Evolutionary conservation across 2,797 vertebrate genomes (phyloP).

Genomic region (Aselliscus stoliczkanus): DNA sequence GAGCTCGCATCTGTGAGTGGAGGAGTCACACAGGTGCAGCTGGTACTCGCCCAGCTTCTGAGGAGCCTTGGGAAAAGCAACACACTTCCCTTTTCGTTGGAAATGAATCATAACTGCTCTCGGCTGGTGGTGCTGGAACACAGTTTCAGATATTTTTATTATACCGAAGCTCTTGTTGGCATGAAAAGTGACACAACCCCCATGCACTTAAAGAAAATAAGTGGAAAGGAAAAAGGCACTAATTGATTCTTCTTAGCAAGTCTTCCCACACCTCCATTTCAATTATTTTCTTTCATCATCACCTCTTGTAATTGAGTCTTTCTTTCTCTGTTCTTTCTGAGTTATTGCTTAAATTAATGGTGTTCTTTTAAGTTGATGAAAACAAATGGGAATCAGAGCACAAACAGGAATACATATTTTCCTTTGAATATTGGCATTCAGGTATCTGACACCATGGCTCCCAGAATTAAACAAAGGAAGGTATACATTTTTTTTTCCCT

Average conservation of each 20-base stretch:
- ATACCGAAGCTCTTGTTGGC: slow-evolving; percentile 25
- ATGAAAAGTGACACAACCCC: not conserved
- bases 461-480: not conserved
- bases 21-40: slow-evolving; percentile 26
- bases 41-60: not conserved
- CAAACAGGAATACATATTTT: not conserved
- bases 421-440: not conserved
- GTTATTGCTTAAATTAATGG: slow-evolving; percentile 6
- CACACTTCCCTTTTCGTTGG: not conserved
- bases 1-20: slow-evolving; percentile 36
- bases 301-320: not conserved
- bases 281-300: not conserved
- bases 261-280: not conserved
- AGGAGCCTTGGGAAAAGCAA: slow-evolving; percentile 7
- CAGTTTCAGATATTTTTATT: slow-evolving; percentile 25
- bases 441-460: not conserved
- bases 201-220: not conserved
- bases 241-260: not conserved
- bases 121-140: not conserved
- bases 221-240: not conserved
- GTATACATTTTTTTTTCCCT: not conserved
- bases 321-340: not conserved
- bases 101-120: slow-evolving; percentile 35
- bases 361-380: not conserved
- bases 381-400: not conserved